Conservation (phyloP, 2,797 vertebrate species). For the Dendrocincla fuliginosa region DNA sequence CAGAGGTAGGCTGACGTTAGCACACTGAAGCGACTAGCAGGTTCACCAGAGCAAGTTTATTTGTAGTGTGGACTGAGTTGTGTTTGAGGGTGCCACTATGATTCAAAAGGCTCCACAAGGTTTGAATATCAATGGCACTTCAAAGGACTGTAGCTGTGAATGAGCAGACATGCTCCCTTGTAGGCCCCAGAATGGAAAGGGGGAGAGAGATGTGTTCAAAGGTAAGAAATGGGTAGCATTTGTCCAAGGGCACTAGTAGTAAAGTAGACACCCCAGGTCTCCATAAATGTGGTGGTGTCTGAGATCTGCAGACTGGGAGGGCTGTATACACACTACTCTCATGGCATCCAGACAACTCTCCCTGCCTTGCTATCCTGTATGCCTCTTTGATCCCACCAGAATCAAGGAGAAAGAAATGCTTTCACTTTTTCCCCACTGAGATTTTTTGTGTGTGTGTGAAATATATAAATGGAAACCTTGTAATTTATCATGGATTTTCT, state of each 20-base stretch:
- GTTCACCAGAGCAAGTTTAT: slow-evolving; percentile 79
- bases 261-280: slow-evolving; percentile 12
- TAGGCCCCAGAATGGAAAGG: slow-evolving; percentile 11
- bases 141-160: slow-evolving; percentile 74
- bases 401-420: neutral
- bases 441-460: no score
- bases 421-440: neutral
- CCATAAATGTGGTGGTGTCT: neutral
- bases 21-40: slow-evolving; percentile 60
- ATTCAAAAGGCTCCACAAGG: slow-evolving; percentile 67
- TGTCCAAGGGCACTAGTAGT: neutral
- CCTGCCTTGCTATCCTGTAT: accelerated
- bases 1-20: slow-evolving; percentile 79
- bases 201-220: slow-evolving; percentile 25
- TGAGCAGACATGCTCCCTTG: slow-evolving; percentile 48
- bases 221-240: slow-evolving; percentile 8
- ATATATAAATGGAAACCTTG: neutral
- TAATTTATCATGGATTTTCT: neutral
- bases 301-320: neutral
- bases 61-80: slow-evolving; percentile 73
- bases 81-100: slow-evolving; percentile 72
- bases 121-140: slow-evolving; percentile 77
- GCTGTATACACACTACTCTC: neutral
- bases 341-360: neutral
- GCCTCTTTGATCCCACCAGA: neutral